Conservation (phyloP, 64 coral and sea anemone species). For the Montipora foliosa region DNA sequence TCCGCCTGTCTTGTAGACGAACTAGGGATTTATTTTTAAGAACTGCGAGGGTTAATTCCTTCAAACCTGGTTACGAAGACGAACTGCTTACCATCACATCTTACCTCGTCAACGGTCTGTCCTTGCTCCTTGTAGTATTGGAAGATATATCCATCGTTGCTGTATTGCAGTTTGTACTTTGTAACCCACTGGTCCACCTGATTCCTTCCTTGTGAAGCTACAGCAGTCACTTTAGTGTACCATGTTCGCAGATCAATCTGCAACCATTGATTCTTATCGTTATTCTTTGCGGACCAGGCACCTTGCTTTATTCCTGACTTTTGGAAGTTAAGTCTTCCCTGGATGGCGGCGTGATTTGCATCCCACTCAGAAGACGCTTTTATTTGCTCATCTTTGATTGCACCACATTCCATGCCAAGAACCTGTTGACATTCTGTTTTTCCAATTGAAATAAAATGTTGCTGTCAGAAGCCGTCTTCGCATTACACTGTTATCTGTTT, state of each 20-base stretch:
- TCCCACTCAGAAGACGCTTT: constrained; percentile 8
- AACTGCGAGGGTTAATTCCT: no score
- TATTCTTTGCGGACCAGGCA: not conserved
- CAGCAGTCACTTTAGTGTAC: not conserved
- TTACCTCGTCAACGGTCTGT: not conserved
- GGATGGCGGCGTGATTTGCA: not conserved
- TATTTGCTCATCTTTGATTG: not conserved
- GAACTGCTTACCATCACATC: not conserved
- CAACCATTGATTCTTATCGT: constrained; percentile 28
- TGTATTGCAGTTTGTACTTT: constrained; percentile 12
- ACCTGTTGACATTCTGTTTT: not conserved
- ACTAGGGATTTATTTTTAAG: no score
- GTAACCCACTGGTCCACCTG: not conserved
- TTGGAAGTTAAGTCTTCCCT: constrained; percentile 15
- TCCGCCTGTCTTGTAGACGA: no score
- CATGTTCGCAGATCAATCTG: not conserved
- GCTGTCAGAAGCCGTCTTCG: not conserved
- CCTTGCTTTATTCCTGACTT: not conserved
- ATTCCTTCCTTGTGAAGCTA: constrained; percentile 14
- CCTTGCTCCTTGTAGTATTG: not conserved
- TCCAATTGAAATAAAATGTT: not conserved
- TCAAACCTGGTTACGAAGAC: no score
- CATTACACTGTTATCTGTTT: no score
- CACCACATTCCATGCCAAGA: constrained; percentile 16
- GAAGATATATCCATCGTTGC: not conserved